These are phyloP conservation scores for Goniozus legneri DNA, from an alignment of 1,140 invertebrate genomes.

Conservation along the genomic window DNA sequence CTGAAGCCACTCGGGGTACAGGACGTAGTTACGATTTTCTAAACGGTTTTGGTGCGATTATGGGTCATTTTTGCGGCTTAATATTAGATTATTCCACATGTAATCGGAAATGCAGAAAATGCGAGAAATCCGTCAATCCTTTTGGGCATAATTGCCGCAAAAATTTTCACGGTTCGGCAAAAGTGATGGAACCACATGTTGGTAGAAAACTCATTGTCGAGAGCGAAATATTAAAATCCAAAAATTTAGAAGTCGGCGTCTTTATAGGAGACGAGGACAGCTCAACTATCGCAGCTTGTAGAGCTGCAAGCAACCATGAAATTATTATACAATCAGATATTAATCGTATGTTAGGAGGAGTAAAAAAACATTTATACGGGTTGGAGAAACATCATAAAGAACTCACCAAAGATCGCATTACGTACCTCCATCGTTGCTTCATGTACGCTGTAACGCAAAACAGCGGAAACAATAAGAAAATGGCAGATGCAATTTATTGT, in stretches of 20 bases:
- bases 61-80: neutral
- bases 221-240: constrained; percentile 4
- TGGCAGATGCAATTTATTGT: constrained; percentile 4
- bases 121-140: neutral
- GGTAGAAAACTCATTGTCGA: no score
- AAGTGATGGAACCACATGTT: no score
- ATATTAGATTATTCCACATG: constrained; percentile 1
- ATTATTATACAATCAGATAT: constrained; percentile 8
- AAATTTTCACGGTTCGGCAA: constrained; percentile 4
- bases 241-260: constrained; percentile 3
- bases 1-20: constrained; percentile 1
- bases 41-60: constrained; percentile 2
- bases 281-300: neutral
- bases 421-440: constrained; percentile 13
- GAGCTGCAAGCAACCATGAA: neutral
- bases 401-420: constrained; percentile 7
- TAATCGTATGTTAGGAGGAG: constrained; percentile 11
- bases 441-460: constrained; percentile 16
- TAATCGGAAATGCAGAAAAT: constrained; percentile 8
- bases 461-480: constrained; percentile 5
- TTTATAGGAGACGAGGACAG: constrained; percentile 9
- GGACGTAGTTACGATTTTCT: neutral
- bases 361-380: neutral
- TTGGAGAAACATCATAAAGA: constrained; percentile 7
- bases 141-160: constrained; percentile 1